These are phyloP conservation scores for Spilarctia lutea DNA, from an alignment of 2,888 invertebrate genomes.

Conservation along the genomic window DNA sequence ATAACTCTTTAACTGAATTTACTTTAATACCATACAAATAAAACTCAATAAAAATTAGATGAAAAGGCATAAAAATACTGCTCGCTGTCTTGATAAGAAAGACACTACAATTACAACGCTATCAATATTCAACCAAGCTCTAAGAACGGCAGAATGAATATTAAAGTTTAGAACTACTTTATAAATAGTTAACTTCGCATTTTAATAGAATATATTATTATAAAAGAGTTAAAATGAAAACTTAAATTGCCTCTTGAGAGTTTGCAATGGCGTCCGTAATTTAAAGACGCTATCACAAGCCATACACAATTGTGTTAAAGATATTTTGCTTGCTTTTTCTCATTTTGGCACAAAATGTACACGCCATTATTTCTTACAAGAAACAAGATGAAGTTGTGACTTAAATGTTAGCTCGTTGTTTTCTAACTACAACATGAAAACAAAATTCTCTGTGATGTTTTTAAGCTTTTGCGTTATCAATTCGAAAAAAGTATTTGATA, in stretches of 20 bases:
- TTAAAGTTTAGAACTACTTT: neutral
- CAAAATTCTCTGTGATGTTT: neutral
- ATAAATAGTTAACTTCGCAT: neutral
- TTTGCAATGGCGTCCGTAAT: conserved; percentile 28
- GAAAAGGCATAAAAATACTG: neutral
- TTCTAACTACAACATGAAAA: neutral
- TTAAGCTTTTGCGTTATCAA: neutral
- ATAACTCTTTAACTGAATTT: too few species aligned
- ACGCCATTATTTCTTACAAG: neutral
- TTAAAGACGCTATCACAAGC: conserved; percentile 33
- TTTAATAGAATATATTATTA: conserved; percentile 39
- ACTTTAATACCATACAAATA: neutral
- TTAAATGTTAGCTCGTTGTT: neutral
- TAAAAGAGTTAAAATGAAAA: conserved; percentile 43
- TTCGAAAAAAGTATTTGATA: neutral
- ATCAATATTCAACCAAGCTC: neutral
- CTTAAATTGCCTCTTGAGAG: conserved; percentile 40
- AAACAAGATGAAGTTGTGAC: neutral
- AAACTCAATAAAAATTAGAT: neutral
- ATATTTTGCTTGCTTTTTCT: neutral
- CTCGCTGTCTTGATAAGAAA: neutral
- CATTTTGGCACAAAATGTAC: neutral
- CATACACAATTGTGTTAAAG: conserved; percentile 30
- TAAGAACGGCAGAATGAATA: neutral
- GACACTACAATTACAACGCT: neutral